Evolutionary conservation across 2,888 invertebrate genomes (phyloP), one percentile per base, ranked within the genome.

Genomic region (Nomada hirtipes): DNA sequence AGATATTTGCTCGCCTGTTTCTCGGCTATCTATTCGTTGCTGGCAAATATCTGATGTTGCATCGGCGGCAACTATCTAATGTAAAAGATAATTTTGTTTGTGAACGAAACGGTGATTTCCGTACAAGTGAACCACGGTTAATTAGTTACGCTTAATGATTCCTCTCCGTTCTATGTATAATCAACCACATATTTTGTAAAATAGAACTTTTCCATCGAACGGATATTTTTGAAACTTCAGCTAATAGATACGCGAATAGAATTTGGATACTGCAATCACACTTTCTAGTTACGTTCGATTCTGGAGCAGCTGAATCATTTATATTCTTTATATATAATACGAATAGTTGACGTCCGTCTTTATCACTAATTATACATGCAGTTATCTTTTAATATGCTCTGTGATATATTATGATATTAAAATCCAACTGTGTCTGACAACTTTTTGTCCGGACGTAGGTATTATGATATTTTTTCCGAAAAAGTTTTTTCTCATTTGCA

Each of bases 21-120:
- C 69, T 64, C 42, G 57, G 29, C 26, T 55, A 20, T 18, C 26
- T 23, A 13, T 15, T 4, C 23, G 18, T 23, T 26, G 11, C 42
- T 64, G 55, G 47, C 26, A 69, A 59, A 69, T 76, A 44, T 68
- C 50, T 42, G 4, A 13, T 42, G 36, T 64, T 36, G 44, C 13
- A 50, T 13, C n/a, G 52, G 11, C 18, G 18, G 44, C 20, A n/a
- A 29, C 10, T 47, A 18, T 52, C n/a, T 26, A 11, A n/a, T 18
- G 7, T 20, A 20, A 44, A 26, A n/a, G 20, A 10, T 36, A 52
- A 36, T 57, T 63, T 76, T 52, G 2, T 15, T 4, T 10, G 9
- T 23, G 4, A 4, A 0, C 13, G 57, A 57, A 69, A 53, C 18
- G 53, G 18, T 18, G 15, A 44, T 26, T 42, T 42, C n/a, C 23